Percentiles rank a stretch among this genome's conserved stretches.
phyloP scores from a whole-genome alignment of 1,140 invertebrate species.

The Nephila pilipes region DNA sequence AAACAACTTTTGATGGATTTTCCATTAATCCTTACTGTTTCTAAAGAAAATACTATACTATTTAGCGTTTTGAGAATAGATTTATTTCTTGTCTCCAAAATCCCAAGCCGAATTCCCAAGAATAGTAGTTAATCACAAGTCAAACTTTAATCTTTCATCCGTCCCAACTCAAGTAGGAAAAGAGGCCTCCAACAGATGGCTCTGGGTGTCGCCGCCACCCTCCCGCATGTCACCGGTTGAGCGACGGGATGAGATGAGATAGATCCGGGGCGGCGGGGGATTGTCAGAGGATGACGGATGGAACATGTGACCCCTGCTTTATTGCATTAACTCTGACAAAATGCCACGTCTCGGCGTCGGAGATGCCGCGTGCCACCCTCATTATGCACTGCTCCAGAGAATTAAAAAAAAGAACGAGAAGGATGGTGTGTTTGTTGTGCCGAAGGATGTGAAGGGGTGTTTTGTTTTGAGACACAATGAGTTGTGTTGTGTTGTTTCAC shows the following conservation, averaged over 20 bases:
- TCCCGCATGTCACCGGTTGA: neutral
- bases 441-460: no score
- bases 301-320: slow-evolving; percentile 31
- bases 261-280: neutral
- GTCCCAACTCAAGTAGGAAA: neutral
- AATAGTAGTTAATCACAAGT: no score
- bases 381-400: neutral
- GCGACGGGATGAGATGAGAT: slow-evolving; percentile 27
- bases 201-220: slow-evolving; percentile 17
- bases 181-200: slow-evolving; percentile 30
- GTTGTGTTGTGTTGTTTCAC: no score
- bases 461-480: no score
- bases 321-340: slow-evolving; percentile 67
- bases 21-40: no score
- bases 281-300: slow-evolving; percentile 57
- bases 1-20: no score
- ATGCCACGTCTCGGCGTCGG: slow-evolving; percentile 25
- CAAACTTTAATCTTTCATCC: no score
- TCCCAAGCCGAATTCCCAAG: no score
- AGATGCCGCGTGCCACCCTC: slow-evolving; percentile 9
- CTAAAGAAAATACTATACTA: no score
- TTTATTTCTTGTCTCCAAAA: no score
- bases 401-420: neutral
- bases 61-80: no score
- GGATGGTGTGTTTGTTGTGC: neutral